Base-by-base conservation (phyloP, 2,797 vertebrate species). In the Sebastes wilsoni region DNA sequence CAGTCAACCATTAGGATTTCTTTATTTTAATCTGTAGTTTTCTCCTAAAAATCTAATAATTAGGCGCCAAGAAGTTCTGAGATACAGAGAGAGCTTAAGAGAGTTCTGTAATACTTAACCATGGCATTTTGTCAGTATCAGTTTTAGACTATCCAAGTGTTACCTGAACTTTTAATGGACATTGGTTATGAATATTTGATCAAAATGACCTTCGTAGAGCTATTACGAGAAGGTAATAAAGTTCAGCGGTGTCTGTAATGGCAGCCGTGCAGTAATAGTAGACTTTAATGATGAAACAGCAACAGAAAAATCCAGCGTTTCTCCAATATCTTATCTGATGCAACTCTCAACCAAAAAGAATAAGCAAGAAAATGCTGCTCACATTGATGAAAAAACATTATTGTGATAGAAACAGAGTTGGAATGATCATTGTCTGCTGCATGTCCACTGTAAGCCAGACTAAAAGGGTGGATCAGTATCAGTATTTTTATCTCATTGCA, bases 161-260 rank as follows among this genome's bases (percentile, higher is more conserved):
- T 75, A 81, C 49, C 69, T 81, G 75, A 78, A 80, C 55, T 61
- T 78, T 73, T 67, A 78, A 65, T 81, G 52, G 32, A 67, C 52
- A 22, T 27, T 46, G 32, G 36, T 72, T 79, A 78, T 88, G 72
- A 85, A 86, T 84, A 85, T 84, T 75, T 82, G 8, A 88, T 82
- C 46, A 68, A 85, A 86, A 82, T 78, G 14, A 69, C 58, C 75
- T 81, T 68, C 49, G 28, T 5, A 25, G 55, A 68, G 55, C 28
- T 67, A 61, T 87, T 79, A 80, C 46, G 56, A 64, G 27, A 79
- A 70, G 55, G 68, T 56, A 76, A 66, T 75, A 62, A 60, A 30
- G 72, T 70, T 76, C 42, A 72, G 14, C 75, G 56, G 42, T 68
- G 25, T 64, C 66, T 76, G 54, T 30, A 49, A 79, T 73, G 46